Evolutionary conservation across 2,888 invertebrate species (phyloP).

Genomic region (Urechis unicinctus): DNA sequence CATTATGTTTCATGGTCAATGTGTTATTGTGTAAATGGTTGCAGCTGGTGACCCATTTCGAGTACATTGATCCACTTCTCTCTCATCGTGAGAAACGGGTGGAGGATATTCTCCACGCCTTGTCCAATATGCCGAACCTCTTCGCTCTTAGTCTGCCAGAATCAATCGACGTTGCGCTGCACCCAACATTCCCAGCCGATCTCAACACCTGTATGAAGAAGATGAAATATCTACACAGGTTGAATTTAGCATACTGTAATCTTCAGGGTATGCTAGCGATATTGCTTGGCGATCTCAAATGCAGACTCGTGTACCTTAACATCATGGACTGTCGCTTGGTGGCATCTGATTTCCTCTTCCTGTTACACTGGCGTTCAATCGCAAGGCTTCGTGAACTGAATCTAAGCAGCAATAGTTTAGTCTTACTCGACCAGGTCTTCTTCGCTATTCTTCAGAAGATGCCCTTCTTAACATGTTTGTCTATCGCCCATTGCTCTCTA

Average conservation of each 20-base stretch:
- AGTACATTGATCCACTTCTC: constrained; percentile 29
- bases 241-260: constrained; percentile 35
- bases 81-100: constrained; percentile 23
- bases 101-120: constrained; percentile 23
- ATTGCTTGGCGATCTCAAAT: constrained; percentile 21
- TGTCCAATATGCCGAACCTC: constrained; percentile 26
- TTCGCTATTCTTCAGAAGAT: constrained; percentile 20
- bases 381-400: constrained; percentile 29
- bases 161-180: constrained; percentile 26
- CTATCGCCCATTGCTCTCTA: constrained; percentile 30
- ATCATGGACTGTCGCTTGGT: constrained; percentile 34
- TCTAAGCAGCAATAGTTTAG: constrained; percentile 35
- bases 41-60: constrained; percentile 35
- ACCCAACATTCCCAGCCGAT: constrained; percentile 17
- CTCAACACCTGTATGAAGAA: constrained; percentile 22
- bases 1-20: no score
- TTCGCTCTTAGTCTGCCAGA: constrained; percentile 32
- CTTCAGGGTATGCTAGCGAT: constrained; percentile 23
- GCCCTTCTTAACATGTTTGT: constrained; percentile 27
- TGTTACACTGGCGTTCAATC: constrained; percentile 28
- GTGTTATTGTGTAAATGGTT: no score
- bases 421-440: constrained; percentile 17
- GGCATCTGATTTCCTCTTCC: constrained; percentile 25
- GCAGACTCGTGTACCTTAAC: constrained; percentile 26
- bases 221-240: constrained; percentile 21